These are phyloP conservation scores for Cryptocephalus primarius DNA, from an alignment of 2,888 invertebrate species.

Conservation along the genomic window DNA sequence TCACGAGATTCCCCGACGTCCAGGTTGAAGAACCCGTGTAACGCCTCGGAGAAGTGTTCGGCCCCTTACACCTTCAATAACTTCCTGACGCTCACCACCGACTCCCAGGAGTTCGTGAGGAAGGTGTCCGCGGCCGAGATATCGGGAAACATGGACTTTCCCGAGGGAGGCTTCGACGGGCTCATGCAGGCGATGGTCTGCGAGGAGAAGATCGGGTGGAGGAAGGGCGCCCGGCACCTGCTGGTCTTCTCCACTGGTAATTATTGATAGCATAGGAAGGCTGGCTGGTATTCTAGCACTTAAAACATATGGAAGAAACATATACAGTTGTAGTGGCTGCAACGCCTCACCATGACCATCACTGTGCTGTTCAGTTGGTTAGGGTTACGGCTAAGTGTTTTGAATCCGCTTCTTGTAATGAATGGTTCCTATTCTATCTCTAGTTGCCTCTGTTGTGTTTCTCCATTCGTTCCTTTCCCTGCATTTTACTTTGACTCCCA, in stretches of 20 bases:
- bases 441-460: too few species aligned
- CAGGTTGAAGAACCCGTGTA: constrained; percentile 27
- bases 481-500: too few species aligned
- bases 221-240: constrained; percentile 57
- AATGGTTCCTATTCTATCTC: too few species aligned
- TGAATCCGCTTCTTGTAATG: too few species aligned
- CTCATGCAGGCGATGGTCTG: constrained; percentile 76
- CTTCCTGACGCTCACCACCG: constrained; percentile 51
- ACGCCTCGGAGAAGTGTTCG: constrained; percentile 26
- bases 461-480: too few species aligned
- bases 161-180: constrained; percentile 79
- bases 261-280: neutral
- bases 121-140: constrained; percentile 34
- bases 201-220: constrained; percentile 63
- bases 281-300: too few species aligned
- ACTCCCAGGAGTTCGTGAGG: constrained; percentile 39
- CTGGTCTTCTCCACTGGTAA: constrained; percentile 60
- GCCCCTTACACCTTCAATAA: constrained; percentile 67
- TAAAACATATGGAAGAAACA: too few species aligned
- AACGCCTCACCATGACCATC: too few species aligned
- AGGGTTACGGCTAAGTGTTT: too few species aligned
- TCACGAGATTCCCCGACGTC: too few species aligned
- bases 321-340: too few species aligned
- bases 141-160: constrained; percentile 42
- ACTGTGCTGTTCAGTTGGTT: too few species aligned